Percentiles rank a stretch among this genome's conserved stretches.
These are phyloP conservation scores for Caenorhabditis wallacei DNA, from an alignment of 2,888 invertebrate genomes.

Conservation along the genomic window DNA sequence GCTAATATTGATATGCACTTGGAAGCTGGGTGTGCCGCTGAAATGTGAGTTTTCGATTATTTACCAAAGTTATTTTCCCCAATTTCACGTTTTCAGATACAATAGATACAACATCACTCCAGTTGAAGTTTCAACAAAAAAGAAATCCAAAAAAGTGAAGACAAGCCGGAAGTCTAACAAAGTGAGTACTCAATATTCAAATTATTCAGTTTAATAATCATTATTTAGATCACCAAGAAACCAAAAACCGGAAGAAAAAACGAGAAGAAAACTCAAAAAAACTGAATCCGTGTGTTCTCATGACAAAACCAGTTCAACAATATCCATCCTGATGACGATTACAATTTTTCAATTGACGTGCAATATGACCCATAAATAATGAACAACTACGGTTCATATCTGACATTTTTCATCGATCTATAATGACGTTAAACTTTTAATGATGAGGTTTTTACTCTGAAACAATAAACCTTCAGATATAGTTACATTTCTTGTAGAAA, in stretches of 20 bases:
- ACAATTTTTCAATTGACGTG: no score
- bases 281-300: not conserved
- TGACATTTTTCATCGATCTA: no score
- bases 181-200: not conserved
- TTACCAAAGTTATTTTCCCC: not conserved
- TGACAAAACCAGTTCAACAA: not conserved
- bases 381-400: no score
- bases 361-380: no score
- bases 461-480: no score
- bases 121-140: not conserved
- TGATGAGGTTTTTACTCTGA: no score
- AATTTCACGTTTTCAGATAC: constrained; percentile 4
- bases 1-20: constrained; percentile 58
- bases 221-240: not conserved
- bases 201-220: not conserved
- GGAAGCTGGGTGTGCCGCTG: constrained; percentile 55
- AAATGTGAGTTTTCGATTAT: constrained; percentile 43
- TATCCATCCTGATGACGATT: not conserved
- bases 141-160: not conserved
- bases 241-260: not conserved
- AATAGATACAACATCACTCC: constrained; percentile 30
- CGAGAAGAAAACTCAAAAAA: not conserved
- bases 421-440: no score
- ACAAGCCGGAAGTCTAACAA: not conserved
- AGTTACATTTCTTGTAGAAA: no score